These are phyloP conservation scores for Megaleporinus macrocephalus DNA, from an alignment of 2,113 vertebrate genomes.

Conservation along the genomic window DNA sequence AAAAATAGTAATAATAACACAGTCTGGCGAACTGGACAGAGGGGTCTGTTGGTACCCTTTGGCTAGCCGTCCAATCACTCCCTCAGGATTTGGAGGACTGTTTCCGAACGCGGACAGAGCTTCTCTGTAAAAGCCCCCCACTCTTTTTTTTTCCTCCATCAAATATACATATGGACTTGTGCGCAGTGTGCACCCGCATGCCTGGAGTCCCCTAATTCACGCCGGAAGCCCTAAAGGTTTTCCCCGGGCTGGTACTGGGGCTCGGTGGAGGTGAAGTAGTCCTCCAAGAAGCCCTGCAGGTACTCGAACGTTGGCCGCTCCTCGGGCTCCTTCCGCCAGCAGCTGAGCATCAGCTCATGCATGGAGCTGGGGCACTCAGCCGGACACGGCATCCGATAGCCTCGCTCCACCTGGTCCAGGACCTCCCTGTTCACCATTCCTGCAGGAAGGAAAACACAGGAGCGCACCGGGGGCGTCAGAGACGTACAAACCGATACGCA, in stretches of 20 bases:
- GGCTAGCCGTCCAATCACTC: neutral
- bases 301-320: slow-evolving; percentile 97
- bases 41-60: neutral
- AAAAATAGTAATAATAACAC: neutral
- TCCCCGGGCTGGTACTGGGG: slow-evolving; percentile 98
- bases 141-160: neutral
- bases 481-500: too few species aligned
- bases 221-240: slow-evolving; percentile 83
- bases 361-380: slow-evolving; percentile 92
- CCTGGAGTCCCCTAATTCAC: neutral
- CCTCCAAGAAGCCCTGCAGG: slow-evolving; percentile 96
- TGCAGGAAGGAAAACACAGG: slow-evolving; percentile 53
- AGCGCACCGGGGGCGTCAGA: neutral
- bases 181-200: neutral
- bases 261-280: slow-evolving; percentile 98
- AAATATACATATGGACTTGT: neutral
- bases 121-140: neutral
- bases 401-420: slow-evolving; percentile 95
- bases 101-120: neutral
- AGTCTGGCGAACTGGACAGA: neutral
- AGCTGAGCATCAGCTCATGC: slow-evolving; percentile 96
- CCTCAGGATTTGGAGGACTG: neutral
- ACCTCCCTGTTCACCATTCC: slow-evolving; percentile 99
- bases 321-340: slow-evolving; percentile 95
- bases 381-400: slow-evolving; percentile 96